These are phyloP conservation scores for Indicator indicator DNA, from an alignment of 2,113 vertebrate species.

Conservation along the genomic window DNA sequence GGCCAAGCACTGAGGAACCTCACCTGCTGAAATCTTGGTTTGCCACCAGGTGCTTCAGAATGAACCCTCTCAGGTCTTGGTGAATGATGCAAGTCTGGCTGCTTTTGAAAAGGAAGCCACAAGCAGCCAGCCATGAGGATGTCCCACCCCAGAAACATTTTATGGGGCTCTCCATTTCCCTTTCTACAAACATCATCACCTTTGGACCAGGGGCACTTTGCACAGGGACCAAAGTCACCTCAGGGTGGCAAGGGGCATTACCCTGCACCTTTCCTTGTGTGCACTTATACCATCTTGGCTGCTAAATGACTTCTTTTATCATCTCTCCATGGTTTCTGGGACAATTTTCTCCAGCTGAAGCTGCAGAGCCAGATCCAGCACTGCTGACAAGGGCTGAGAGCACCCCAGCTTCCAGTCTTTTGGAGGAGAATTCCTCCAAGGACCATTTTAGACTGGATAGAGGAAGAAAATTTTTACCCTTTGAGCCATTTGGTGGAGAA, in stretches of 20 bases:
- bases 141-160: neutral
- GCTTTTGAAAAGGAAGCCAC: neutral
- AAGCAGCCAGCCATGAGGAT: neutral
- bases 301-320: neutral
- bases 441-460: too few species aligned
- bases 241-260: fast-evolving
- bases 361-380: neutral
- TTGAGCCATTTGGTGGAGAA: too few species aligned
- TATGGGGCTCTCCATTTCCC: neutral
- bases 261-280: neutral
- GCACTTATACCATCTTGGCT: fast-evolving
- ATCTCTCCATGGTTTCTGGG: neutral
- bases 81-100: neutral
- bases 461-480: too few species aligned
- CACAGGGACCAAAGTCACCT: neutral
- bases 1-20: neutral
- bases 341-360: neutral
- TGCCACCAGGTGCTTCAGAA: neutral
- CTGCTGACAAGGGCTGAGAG: neutral
- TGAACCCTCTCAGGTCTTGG: neutral
- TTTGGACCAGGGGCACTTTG: neutral
- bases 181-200: neutral
- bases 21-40: neutral
- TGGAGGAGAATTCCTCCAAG: fast-evolving
- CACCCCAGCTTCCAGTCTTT: neutral